phyloP scores from a whole-genome alignment of 2,797 vertebrate species.

The Eulemur albifrons region DNA sequence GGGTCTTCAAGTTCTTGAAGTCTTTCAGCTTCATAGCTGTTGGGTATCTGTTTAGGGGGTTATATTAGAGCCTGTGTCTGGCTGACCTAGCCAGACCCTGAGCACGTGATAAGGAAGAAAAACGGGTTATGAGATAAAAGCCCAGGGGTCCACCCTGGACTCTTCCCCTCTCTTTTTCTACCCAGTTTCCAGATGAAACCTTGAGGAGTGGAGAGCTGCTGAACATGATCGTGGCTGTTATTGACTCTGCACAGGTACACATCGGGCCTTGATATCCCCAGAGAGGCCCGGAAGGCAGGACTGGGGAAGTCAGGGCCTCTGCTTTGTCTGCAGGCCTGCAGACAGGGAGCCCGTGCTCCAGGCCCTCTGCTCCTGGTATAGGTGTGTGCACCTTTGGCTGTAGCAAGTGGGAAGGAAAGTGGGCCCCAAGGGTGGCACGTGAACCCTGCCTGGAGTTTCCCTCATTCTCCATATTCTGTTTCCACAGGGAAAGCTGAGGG shows the following conservation, averaged over 20 bases:
- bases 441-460: neutral
- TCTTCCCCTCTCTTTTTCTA: neutral
- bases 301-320: rapidly evolving
- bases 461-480: neutral
- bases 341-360: neutral
- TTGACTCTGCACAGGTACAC: constrained; percentile 94
- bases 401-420: neutral
- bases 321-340: rapidly evolving
- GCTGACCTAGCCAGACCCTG: neutral
- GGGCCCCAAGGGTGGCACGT: neutral
- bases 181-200: constrained; percentile 96
- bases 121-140: neutral
- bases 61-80: neutral
- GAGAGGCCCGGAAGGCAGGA: neutral
- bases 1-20: neutral
- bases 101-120: neutral
- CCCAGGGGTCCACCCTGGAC: rapidly evolving
- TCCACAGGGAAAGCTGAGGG: neutral
- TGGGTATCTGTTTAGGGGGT: neutral
- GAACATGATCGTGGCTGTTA: constrained; percentile 98
- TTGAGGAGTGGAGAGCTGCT: constrained; percentile 95
- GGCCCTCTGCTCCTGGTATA: neutral
- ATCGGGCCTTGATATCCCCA: rapidly evolving
- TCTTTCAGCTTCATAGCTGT: neutral
- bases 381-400: rapidly evolving